phyloP scores from a whole-genome alignment of 2,113 vertebrate species.

The Tupaia tana region DNA sequence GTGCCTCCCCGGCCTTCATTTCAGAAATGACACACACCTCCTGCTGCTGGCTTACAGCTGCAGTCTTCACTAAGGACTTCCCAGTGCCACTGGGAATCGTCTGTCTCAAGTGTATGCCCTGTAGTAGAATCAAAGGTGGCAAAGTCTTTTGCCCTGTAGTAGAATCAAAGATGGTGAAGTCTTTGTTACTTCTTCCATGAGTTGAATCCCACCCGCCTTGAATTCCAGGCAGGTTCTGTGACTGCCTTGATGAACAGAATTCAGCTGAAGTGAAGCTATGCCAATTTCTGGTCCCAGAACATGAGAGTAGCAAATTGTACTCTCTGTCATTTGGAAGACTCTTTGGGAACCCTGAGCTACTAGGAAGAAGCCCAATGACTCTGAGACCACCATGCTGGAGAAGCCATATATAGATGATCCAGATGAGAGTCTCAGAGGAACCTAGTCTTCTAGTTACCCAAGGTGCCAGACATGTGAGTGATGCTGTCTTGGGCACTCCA shows the following conservation, averaged over 20 bases:
- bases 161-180: neutral
- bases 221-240: neutral
- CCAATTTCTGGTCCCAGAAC: neutral
- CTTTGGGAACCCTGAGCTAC: neutral
- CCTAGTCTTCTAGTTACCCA: neutral
- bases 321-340: neutral
- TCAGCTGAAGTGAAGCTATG: neutral
- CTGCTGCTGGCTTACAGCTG: neutral
- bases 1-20: neutral
- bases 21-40: neutral
- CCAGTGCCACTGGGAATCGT: rapidly evolving
- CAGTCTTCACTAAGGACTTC: neutral
- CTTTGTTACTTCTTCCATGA: neutral
- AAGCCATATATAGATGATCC: neutral
- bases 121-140: neutral
- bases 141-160: neutral
- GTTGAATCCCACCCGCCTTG: neutral
- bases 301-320: neutral
- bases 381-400: neutral
- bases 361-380: neutral
- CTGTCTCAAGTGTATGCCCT: neutral
- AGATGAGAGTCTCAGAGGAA: neutral
- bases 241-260: neutral
- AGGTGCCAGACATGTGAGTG: neutral
- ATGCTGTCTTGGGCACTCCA: neutral